These are phyloP conservation scores for Coenonympha glycerion DNA, from an alignment of 2,888 invertebrate species.

Conservation along the genomic window DNA sequence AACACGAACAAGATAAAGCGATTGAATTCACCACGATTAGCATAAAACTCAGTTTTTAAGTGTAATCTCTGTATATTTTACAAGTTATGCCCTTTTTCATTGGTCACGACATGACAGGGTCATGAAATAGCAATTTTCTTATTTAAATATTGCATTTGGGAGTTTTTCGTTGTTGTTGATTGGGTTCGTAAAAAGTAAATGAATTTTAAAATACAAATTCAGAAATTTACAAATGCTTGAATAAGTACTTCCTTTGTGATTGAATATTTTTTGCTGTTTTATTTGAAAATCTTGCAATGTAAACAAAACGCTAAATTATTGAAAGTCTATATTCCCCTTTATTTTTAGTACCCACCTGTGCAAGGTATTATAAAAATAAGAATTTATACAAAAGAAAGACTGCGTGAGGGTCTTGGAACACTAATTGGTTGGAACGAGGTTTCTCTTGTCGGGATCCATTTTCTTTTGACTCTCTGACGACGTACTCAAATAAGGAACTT, in stretches of 20 bases:
- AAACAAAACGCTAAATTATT: too few species aligned
- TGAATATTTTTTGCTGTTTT: background rate
- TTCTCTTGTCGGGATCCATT: too few species aligned
- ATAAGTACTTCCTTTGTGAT: background rate
- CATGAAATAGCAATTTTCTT: conserved; percentile 6
- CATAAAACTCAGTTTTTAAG: conserved; percentile 25
- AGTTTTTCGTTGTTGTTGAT: conserved; percentile 1
- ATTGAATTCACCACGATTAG: conserved; percentile 26
- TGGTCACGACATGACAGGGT: conserved; percentile 10
- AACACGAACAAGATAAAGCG: conserved; percentile 21
- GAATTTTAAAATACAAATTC: background rate
- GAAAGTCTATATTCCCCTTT: too few species aligned
- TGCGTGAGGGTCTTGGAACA: too few species aligned
- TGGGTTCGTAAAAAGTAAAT: background rate
- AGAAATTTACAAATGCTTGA: background rate
- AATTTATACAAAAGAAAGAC: too few species aligned
- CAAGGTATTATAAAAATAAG: too few species aligned
- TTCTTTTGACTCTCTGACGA: too few species aligned
- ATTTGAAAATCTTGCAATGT: background rate
- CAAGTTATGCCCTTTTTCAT: conserved; percentile 4
- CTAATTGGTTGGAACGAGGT: too few species aligned
- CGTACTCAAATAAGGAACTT: too few species aligned
- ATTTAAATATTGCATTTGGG: background rate
- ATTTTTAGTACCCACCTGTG: too few species aligned
- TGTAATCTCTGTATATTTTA: conserved; percentile 22